Conservation (phyloP, 2,888 invertebrate species). For the Chaetogeoica ovagalla region DNA sequence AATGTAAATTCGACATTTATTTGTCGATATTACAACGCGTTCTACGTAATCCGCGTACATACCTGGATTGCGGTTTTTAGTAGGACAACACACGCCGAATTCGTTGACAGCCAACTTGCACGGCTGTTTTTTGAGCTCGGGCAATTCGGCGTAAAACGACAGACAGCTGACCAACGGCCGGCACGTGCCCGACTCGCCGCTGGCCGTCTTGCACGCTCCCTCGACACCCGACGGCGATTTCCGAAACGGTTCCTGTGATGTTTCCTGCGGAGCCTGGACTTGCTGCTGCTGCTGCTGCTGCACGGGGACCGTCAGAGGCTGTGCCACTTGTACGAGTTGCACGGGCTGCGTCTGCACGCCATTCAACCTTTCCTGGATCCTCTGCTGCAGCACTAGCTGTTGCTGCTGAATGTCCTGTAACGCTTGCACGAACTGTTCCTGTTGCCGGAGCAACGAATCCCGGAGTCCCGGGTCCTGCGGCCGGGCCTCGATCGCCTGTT, state of each 20-base stretch:
- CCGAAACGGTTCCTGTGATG: background rate
- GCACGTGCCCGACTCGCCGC: conserved; percentile 55
- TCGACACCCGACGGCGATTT: conserved; percentile 16
- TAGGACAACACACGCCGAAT: conserved; percentile 59
- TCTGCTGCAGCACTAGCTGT: conserved; percentile 56
- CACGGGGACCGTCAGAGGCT: background rate
- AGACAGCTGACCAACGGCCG: conserved; percentile 59
- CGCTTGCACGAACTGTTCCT: conserved; percentile 54
- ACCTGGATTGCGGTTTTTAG: conserved; percentile 39
- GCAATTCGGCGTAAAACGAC: conserved; percentile 59
- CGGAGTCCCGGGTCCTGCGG: conserved; percentile 54
- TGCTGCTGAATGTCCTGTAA: conserved; percentile 56
- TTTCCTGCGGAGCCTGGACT: background rate
- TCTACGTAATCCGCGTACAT: background rate
- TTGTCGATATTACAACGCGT: too few species aligned
- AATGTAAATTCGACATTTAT: too few species aligned
- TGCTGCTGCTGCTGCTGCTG: conserved; percentile 24
- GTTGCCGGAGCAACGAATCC: conserved; percentile 54
- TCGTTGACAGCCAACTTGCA: conserved; percentile 57
- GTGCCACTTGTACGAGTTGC: conserved; percentile 20
- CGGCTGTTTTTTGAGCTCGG: conserved; percentile 58
- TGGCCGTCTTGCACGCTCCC: conserved; percentile 23
- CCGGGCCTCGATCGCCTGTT: conserved; percentile 54
- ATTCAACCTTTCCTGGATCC: conserved; percentile 56
- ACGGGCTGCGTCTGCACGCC: conserved; percentile 41